Base-by-base conservation (phyloP, 2,888 invertebrate genomes). In the Apamea anceps region DNA sequence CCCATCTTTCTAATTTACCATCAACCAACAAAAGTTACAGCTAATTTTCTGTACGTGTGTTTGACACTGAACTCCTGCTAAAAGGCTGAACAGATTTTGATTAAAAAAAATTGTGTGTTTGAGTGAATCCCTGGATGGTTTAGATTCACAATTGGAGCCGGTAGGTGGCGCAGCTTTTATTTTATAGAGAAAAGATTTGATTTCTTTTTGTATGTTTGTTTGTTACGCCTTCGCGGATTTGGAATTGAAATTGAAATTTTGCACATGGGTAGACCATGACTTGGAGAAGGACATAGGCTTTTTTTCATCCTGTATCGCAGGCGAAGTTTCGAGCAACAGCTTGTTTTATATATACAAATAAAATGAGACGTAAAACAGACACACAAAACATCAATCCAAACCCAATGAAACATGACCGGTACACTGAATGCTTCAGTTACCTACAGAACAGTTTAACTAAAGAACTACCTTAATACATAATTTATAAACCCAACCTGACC, bases 401-500 rank as follows among this genome's bases (percentile, higher is more conserved):
- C 7, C 25, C 79, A 71, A 25, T 57, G n/a, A 48, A 81, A 60
- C 51, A 71, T 18, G 60, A 54, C 42, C n/a, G 45, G 21, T 28
- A 21, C 12, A 77, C 54, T 63, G 15, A 28, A 45, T 37, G 57
- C 21, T 25, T 51, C 37, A 66, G 21, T 65, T n/a, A 72, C 45
- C 62, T 57, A 60, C 51, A 79, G 60, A 25, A 57, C 57, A 57
- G 25, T 83, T 75, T 75, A 80, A 51, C 18, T 60, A 37, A 75
- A 65, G 28, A 62, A 70, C 72, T 65, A 75, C 60, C 65, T 54
- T 68, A 66, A 65, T 37, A 37, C 70, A 68, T 77, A 78, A 83
- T 84, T 83, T 72, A 81, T 85, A 32, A 71, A 8, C 42, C 37
- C 48, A 73, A 79, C 72, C 66, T 75, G 70, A 68, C 62, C 25